Conservation (phyloP, 1,140 invertebrate genomes). For the Latrodectus geometricus region DNA sequence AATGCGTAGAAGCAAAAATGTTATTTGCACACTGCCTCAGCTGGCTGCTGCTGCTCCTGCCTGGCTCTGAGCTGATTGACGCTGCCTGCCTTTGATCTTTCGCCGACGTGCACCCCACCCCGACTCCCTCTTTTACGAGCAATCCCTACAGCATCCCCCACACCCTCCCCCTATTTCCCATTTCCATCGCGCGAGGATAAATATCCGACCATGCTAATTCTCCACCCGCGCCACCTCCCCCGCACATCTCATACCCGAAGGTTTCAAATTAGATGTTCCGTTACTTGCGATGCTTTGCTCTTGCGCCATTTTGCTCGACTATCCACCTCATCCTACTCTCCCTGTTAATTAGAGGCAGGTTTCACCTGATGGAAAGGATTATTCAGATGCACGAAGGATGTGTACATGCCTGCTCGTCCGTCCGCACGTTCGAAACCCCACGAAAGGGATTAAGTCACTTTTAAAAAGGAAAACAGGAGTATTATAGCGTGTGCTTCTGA, state of each 20-base stretch:
- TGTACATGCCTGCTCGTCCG: conserved; percentile 29
- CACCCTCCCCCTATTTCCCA: neutral
- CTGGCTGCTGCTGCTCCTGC: conserved; percentile 19
- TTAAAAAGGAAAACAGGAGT: conserved; percentile 15
- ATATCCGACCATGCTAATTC: conserved; percentile 61
- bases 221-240: neutral
- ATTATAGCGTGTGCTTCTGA: conserved; percentile 19
- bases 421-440: neutral
- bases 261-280: conserved; percentile 62
- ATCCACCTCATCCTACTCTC: neutral
- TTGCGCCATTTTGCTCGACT: conserved; percentile 45
- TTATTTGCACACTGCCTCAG: conserved; percentile 62
- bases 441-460: conserved; percentile 25
- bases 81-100: conserved; percentile 60
- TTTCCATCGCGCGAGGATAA: conserved; percentile 39
- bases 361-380: conserved; percentile 52
- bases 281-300: neutral
- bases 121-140: conserved; percentile 41
- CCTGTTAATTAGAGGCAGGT: conserved; percentile 52
- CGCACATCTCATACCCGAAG: conserved; percentile 21
- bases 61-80: conserved; percentile 55
- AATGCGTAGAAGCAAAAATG: conserved; percentile 64
- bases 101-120: conserved; percentile 46
- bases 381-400: conserved; percentile 17
- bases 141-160: conserved; percentile 31